Evolutionary conservation across 2,113 vertebrate species (phyloP), one percentile per base, ranked within the genome.

Genomic region (Spermophilus dauricus): DNA sequence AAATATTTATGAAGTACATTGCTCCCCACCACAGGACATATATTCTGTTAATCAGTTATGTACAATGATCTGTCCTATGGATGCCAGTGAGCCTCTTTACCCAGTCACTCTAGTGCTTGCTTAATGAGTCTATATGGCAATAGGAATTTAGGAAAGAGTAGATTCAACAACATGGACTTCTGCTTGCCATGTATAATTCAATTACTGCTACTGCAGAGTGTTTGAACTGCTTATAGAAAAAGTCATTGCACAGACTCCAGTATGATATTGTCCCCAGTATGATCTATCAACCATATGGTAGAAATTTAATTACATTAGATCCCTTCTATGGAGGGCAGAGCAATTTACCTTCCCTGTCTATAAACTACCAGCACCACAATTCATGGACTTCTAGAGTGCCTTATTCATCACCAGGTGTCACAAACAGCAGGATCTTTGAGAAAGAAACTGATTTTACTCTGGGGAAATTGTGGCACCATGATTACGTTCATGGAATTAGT

Each of bases 1-100:
- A 95, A 73, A 69, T 95, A n/a, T 75, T 65, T 95, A 24, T 91
- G 83, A 96, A 56, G 53, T 4, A 73, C 22, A 30, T 67, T 82
- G n/a, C 70, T 72, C 34, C 16, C 30, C 56, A 78, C 48, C 69
- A 80, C 48, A 88, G 56, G 87, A 14, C 73, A 69, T 94, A 26
- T 4, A 28, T 58, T 34, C 56, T 53, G 76, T 4, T 75, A 80
- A 89, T 75, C 63, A 53, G 83, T 73, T 86, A 7, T 70, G 56
- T 1, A 63, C 37, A 56, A 69, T 39, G 18, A 56, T 88, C 51
- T 95, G 39, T 56, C 51, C 53, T 65, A 0, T 73, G 4, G 42
- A 37, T 88, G 48, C 53, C 69, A 86, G 51, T 87, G 22, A 73
- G 65, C 76, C 42, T 93, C 32, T 86, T 78, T 87, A 73, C 65